Percentiles rank a stretch among this genome's conserved stretches.
Conservation (phyloP, 2,888 invertebrate species). For the Acronicta alni region DNA sequence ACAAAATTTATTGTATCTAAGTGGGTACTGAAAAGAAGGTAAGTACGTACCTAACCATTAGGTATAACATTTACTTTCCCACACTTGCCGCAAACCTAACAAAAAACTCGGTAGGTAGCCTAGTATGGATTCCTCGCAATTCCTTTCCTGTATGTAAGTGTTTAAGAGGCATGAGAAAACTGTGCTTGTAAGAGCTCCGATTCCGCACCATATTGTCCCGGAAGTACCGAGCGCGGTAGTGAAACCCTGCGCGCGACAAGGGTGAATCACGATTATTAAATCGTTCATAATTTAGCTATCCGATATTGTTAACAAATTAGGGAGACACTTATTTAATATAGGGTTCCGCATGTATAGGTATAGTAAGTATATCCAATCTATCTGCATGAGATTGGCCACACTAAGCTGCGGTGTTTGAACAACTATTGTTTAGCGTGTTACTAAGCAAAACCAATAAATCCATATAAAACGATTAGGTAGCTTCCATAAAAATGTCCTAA, state of each 20-base stretch:
- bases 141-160: conserved; percentile 74
- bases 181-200: conserved; percentile 80
- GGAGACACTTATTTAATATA: conserved; percentile 8
- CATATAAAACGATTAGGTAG: too few species aligned
- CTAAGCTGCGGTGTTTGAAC: too few species aligned
- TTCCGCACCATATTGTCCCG: conserved; percentile 78
- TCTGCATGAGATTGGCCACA: too few species aligned
- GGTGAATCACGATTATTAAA: conserved; percentile 77
- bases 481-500: too few species aligned
- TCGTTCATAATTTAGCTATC: conserved; percentile 58
- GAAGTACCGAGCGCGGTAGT: conserved; percentile 59
- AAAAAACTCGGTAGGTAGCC: conserved; percentile 23
- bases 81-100: conserved; percentile 36
- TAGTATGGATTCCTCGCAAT: conserved; percentile 79
- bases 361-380: too few species aligned
- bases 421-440: too few species aligned
- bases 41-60: too few species aligned
- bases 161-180: conserved; percentile 75
- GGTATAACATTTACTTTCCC: conserved; percentile 32
- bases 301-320: conserved; percentile 47
- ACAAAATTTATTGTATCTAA: too few species aligned
- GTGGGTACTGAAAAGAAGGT: too few species aligned
- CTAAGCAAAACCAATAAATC: too few species aligned
- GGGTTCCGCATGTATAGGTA: conserved; percentile 30
- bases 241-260: conserved; percentile 69